Percentiles rank a stretch among this genome's conserved stretches.
These are phyloP conservation scores for Drosophila phalerata DNA, from an alignment of 2,888 invertebrate species.

Conservation along the genomic window DNA sequence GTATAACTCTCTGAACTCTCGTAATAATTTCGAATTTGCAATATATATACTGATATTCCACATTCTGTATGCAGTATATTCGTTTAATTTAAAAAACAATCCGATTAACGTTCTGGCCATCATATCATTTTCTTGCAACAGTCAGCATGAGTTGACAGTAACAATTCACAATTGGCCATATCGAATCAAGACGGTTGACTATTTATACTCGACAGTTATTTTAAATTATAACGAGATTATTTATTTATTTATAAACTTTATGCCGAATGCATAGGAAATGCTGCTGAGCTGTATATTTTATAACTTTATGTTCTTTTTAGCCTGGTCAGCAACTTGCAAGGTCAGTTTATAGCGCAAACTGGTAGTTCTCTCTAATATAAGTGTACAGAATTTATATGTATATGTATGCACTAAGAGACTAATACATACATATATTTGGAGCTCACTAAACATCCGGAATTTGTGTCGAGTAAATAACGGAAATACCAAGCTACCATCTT, in stretches of 20 bases:
- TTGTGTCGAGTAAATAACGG: too few relatives aligned
- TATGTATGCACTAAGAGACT: background rate
- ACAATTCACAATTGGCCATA: constrained; percentile 5
- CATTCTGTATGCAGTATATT: background rate
- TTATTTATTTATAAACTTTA: constrained; percentile 49
- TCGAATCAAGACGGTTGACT: constrained; percentile 1
- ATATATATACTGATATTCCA: background rate
- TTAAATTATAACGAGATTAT: constrained; percentile 19
- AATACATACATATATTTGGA: background rate
- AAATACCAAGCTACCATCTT: too few relatives aligned
- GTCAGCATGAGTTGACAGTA: constrained; percentile 57
- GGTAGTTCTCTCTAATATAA: constrained; percentile 21
- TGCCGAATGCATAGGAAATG: constrained; percentile 50
- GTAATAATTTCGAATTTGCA: background rate
- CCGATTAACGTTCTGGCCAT: constrained; percentile 6
- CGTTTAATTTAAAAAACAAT: background rate
- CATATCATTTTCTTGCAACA: background rate
- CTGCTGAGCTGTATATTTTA: constrained; percentile 16
- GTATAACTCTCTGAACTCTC: constrained; percentile 16
- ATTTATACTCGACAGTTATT: constrained; percentile 9
- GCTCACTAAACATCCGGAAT: too few relatives aligned
- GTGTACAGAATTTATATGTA: constrained; percentile 10
- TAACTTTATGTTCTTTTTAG: constrained; percentile 36
- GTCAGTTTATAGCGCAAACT: constrained; percentile 43
- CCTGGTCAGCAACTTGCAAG: constrained; percentile 62